These are phyloP conservation scores for Vultur gryphus DNA, from an alignment of 2,797 vertebrate species.

Conservation along the genomic window DNA sequence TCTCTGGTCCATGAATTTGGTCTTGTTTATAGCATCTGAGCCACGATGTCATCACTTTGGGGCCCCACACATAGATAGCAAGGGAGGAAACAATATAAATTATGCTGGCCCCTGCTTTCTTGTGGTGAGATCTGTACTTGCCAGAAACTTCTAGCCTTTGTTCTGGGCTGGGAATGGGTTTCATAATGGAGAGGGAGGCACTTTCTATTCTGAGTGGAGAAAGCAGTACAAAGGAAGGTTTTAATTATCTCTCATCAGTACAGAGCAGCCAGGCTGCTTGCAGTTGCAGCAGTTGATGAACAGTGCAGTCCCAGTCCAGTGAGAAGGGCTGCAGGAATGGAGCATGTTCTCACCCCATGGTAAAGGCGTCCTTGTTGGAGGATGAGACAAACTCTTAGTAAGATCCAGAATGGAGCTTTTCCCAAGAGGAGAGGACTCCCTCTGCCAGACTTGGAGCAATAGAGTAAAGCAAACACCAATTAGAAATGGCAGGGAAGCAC, in stretches of 20 bases:
- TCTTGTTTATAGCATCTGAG: not conserved
- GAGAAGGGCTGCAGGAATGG: not conserved
- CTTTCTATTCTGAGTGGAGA: constrained; percentile 37
- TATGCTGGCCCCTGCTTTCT: constrained; percentile 13
- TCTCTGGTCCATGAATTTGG: not conserved
- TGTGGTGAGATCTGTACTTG: constrained; percentile 23
- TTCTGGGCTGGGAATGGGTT: not conserved
- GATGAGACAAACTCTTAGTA: not conserved
- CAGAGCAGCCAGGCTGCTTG: not conserved
- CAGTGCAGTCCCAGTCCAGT: not conserved
- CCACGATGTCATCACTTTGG: not conserved
- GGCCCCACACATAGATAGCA: constrained; percentile 31
- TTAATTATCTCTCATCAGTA: not conserved
- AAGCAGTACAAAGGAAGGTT: constrained; percentile 18
- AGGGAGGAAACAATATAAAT: not conserved
- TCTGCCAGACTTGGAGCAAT: not conserved
- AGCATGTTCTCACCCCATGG: not conserved
- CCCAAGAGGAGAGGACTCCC: not conserved
- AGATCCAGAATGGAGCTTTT: not conserved
- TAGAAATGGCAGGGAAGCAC: not conserved
- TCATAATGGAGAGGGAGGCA: not conserved
- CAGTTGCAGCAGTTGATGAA: not conserved
- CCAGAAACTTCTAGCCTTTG: constrained; percentile 28
- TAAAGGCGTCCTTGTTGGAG: not conserved
- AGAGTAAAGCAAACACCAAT: not conserved